phyloP scores from a whole-genome alignment of 2,888 invertebrate genomes.

The Mythimna loreyi region DNA sequence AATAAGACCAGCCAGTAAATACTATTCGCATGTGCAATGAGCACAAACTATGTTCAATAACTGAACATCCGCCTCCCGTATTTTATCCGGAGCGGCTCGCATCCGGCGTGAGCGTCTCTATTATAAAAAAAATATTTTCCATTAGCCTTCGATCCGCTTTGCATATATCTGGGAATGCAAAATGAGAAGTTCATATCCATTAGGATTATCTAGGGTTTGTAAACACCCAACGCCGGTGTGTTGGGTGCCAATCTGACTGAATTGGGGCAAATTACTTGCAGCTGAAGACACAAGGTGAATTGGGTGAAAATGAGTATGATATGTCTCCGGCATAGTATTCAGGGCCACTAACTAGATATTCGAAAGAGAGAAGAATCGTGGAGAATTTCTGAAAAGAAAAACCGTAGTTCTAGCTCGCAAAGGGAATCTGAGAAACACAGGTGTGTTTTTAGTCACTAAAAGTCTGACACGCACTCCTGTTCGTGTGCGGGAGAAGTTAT shows the following conservation, averaged over 20 bases:
- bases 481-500: too few species aligned
- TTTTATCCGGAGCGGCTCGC: constrained; percentile 69
- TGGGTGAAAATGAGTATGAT: too few species aligned
- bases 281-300: too few species aligned
- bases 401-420: too few species aligned
- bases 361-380: too few species aligned
- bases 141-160: constrained; percentile 68
- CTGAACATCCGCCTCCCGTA: constrained; percentile 72
- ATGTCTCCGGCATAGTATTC: too few species aligned
- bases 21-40: constrained; percentile 54
- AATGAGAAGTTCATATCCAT: constrained; percentile 66
- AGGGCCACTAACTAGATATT: too few species aligned
- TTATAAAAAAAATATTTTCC: constrained; percentile 74
- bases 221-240: constrained; percentile 7
- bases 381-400: too few species aligned
- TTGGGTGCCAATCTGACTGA: constrained; percentile 10
- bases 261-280: neutral
- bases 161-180: constrained; percentile 41
- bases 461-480: too few species aligned
- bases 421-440: too few species aligned
- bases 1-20: constrained; percentile 38
- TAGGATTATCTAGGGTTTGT: constrained; percentile 68
- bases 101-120: constrained; percentile 70
- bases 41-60: constrained; percentile 77
- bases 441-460: too few species aligned